Percentiles rank a stretch among this genome's conserved stretches.
phyloP scores from a whole-genome alignment of 2,888 invertebrate genomes.

The Thymelicus acteon region DNA sequence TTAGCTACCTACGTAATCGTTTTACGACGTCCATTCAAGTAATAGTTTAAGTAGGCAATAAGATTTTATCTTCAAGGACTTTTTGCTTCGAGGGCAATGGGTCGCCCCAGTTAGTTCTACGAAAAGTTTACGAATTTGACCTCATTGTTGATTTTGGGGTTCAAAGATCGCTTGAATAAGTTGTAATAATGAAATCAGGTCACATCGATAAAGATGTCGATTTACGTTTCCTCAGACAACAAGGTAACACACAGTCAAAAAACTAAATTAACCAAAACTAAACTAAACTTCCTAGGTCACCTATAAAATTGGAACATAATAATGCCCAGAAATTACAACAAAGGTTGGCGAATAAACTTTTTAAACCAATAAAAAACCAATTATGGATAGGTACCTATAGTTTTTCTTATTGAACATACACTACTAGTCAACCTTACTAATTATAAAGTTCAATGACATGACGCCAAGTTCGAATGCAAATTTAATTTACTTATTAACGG shows the following conservation, averaged over 20 bases:
- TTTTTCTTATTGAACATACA: neutral
- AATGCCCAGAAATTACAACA: too few species aligned
- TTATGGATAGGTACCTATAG: too few species aligned
- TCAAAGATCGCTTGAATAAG: neutral
- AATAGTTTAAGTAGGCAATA: neutral
- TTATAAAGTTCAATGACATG: slow-evolving; percentile 15
- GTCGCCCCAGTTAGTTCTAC: neutral
- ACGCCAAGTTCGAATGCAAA: neutral
- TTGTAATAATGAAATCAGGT: neutral
- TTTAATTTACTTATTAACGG: neutral
- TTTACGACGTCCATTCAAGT: neutral
- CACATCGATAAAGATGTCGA: neutral
- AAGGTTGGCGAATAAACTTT: too few species aligned
- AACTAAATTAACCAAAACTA: neutral
- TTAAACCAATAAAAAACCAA: too few species aligned
- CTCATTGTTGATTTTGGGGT: neutral
- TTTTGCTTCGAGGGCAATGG: neutral
- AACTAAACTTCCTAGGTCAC: too few species aligned
- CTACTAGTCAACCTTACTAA: slow-evolving; percentile 10
- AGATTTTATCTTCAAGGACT: neutral
- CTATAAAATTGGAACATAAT: neutral
- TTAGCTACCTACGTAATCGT: too few species aligned
- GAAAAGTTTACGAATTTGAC: neutral
- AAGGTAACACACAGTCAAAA: neutral
- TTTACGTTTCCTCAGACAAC: neutral